Evolutionary conservation across 37 sponge, comb jelly and placozoan genomes (phyloP), one percentile per base, ranked within the genome.

Genomic region (Dysidea cf. avara): DNA sequence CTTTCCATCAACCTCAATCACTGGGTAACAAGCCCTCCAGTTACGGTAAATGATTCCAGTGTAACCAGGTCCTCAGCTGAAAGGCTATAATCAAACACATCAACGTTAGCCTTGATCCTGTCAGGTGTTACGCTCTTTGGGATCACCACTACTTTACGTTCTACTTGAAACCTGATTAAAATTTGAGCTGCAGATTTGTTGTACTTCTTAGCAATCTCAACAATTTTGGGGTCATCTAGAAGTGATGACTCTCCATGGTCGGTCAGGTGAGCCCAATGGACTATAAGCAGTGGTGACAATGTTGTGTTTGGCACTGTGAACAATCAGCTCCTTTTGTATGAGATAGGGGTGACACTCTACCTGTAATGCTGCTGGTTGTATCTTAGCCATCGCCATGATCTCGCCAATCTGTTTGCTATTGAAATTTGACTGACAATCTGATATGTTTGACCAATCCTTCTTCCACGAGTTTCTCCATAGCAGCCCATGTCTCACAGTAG

Each of bases 391-490:
- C 28, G 54, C 56, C 35, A 80, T 60, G 29, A 71, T 47, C 78
- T 88, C 78, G 52, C 78, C 82, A 39, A 92, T 71, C 61, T 96
- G 97, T 59, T 86, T 69, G 59, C 76, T 81, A 66, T 96, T 96
- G 81, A 92, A 96, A 84, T 96, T 96, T 35, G 94, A 96, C n/a
- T n/a, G n/a, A n/a, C 36, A 96, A 55, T 0, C 97, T 94, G 46
- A 96, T 96, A 76, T 89, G 79, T 29, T 63, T 82, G 25, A 80
- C 78, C 0, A 89, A 76, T 51, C 97, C 97, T 3, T 82, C 86
- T 0, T 93, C 83, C 46, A 96, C 97, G 9, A 86, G 82, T 51
- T 89, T 76, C 61, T 93, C 97, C 90, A 96, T 81, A 17, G 82
- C 97, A 2, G 32, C 58, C 97, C 97, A 96, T 0, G 94, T 90